These are phyloP conservation scores for Cyphomyrmex costatus DNA, from an alignment of 1,140 invertebrate genomes.

Conservation along the genomic window DNA sequence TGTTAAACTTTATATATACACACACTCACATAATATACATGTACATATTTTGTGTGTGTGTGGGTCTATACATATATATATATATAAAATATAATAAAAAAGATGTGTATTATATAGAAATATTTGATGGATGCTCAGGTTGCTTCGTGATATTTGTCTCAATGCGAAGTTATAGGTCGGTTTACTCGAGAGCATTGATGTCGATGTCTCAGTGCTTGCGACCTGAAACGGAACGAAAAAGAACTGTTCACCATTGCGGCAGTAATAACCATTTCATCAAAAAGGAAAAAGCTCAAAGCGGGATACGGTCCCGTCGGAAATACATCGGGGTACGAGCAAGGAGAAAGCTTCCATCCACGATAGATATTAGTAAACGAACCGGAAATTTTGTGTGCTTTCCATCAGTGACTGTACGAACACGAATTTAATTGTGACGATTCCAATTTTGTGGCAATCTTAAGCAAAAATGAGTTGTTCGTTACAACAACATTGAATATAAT, in stretches of 20 bases:
- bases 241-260: constrained; percentile 45
- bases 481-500: not conserved
- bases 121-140: constrained; percentile 51
- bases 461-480: constrained; percentile 10
- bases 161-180: constrained; percentile 40
- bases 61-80: not conserved
- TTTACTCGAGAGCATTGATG: constrained; percentile 39
- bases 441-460: constrained; percentile 19
- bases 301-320: constrained; percentile 44
- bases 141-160: constrained; percentile 54
- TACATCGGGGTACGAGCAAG: constrained; percentile 36
- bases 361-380: constrained; percentile 57
- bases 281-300: constrained; percentile 49
- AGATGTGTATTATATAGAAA: constrained; percentile 51
- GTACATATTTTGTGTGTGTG: no score
- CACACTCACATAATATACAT: no score
- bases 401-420: constrained; percentile 40
- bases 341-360: constrained; percentile 30
- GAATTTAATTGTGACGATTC: constrained; percentile 52
- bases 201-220: constrained; percentile 48
- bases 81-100: not conserved
- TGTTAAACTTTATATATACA: not conserved
- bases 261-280: constrained; percentile 64
- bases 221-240: constrained; percentile 46
- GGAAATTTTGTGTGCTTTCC: constrained; percentile 58